Conservation (phyloP, 1,140 invertebrate species). For the Colletes gigas region DNA sequence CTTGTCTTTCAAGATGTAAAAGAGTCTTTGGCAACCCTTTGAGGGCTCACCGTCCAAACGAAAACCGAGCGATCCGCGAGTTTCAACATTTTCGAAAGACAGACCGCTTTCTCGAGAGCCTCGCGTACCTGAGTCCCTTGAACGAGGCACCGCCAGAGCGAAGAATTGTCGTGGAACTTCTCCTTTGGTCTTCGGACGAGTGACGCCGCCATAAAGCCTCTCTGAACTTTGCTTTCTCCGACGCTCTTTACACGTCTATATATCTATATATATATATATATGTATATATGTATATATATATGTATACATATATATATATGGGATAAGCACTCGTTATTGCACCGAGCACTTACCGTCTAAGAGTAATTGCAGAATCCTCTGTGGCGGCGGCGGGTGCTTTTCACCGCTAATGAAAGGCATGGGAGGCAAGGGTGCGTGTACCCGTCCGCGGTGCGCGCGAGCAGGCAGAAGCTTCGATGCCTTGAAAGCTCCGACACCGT, state of each 20-base stretch:
- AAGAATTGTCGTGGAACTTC: constrained; percentile 35
- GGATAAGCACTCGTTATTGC: constrained; percentile 60
- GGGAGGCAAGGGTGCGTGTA: constrained; percentile 37
- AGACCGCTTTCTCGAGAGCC: background rate
- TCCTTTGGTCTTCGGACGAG: constrained; percentile 5
- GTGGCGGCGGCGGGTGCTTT: constrained; percentile 48
- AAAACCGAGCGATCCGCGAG: background rate
- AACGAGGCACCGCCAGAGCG: constrained; percentile 6
- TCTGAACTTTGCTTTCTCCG: constrained; percentile 40
- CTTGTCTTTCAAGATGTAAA: background rate
- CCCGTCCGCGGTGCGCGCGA: background rate
- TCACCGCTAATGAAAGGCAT: constrained; percentile 58
- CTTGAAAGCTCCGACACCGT: background rate
- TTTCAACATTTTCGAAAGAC: constrained; percentile 21
- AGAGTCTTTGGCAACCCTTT: background rate
- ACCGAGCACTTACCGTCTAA: constrained; percentile 51
- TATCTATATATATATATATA: no score
- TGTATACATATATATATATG: background rate
- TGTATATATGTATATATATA: background rate
- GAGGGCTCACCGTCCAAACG: constrained; percentile 6
- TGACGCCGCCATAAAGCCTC: constrained; percentile 17
- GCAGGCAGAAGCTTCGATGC: constrained; percentile 1
- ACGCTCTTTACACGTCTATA: constrained; percentile 1
- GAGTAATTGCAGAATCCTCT: constrained; percentile 60
- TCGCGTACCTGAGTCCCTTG: background rate